Conservation (phyloP, 2,888 invertebrate genomes). For the Tachina fera region DNA sequence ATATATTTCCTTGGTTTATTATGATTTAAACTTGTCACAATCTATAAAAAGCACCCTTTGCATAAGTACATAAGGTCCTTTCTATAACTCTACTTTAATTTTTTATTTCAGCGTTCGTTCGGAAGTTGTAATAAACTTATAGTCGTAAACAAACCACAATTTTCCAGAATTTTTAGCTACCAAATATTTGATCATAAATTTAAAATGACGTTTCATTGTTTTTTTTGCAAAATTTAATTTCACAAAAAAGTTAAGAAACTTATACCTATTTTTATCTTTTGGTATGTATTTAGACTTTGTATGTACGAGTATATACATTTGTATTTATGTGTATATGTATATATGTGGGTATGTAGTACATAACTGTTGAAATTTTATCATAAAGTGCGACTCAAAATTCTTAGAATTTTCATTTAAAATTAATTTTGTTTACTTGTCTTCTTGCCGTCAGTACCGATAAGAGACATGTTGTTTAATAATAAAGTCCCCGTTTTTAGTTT, state of each 20-base stretch:
- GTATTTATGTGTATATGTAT: neutral
- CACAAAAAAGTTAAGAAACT: neutral
- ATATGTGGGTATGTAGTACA: neutral
- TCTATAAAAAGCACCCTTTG: too few relatives aligned
- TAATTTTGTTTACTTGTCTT: slow-evolving; percentile 34
- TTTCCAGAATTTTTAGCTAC: too few relatives aligned
- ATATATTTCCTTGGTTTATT: too few relatives aligned
- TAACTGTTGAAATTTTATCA: slow-evolving; percentile 1
- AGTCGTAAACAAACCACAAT: too few relatives aligned
- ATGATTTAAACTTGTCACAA: too few relatives aligned
- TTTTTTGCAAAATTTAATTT: neutral
- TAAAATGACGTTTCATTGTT: too few relatives aligned
- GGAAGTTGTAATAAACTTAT: too few relatives aligned
- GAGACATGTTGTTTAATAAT: slow-evolving; percentile 33
- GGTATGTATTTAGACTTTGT: neutral
- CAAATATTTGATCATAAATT: too few relatives aligned
- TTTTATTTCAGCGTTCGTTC: too few relatives aligned
- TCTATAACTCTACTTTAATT: too few relatives aligned
- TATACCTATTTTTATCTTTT: neutral
- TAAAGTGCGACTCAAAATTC: slow-evolving; percentile 28
- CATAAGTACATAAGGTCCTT: too few relatives aligned
- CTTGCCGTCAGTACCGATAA: slow-evolving; percentile 30
- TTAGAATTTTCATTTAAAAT: slow-evolving; percentile 30
- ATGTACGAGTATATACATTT: neutral
- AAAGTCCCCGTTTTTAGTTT: slow-evolving; percentile 37